Evolutionary conservation across 2,113 vertebrate species (phyloP), one percentile per base, ranked within the genome.

Genomic region (Toxostoma redivivum): DNA sequence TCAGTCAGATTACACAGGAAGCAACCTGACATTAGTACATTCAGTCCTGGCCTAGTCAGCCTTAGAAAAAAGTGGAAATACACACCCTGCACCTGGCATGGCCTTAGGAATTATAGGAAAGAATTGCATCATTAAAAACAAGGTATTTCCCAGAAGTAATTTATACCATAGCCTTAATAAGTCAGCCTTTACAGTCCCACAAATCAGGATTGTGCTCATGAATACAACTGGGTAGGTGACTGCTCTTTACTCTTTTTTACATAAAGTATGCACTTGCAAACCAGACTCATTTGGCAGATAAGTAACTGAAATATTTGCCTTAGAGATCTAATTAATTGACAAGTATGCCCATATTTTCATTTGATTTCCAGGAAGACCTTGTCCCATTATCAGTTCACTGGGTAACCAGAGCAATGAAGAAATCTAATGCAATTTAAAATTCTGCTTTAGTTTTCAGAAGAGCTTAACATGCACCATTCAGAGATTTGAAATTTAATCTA

Each of bases 351-450:
- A 98, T 57, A 97, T 80, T 67, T 90, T 96, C 69, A 98, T 91
- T 17, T 95, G 97, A 88, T 98, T 97, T 82, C 83, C 88, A 50
- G 98, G 98, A 79, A 97, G 87, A 11, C 98, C 98, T 60, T 98
- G 98, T 50, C 97, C 98, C 51, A 97, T 98, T 62, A 98, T 35
- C 50, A 98, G 88, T 88, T 94, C 90, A 24, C 91, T 94, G 65
- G 97, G 97, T 70, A 98, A 92, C 98, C 98, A 98, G 50, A 90
- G 72, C n/a, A 99, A 95, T 47, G 97, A 98, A 92, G 98, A 99
- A 72, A 99, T 98, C 98, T 98, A 92, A 38, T 58, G 35, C 42
- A 67, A 58, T 84, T 89, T 65, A 84, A 83, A 94, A 95, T 38
- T 50, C 28, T 65, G 11, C 9, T 78, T 93, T 40, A 83, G 38